Evolutionary conservation across 2,113 vertebrate genomes (phyloP).

Genomic region (Nestor notabilis): DNA sequence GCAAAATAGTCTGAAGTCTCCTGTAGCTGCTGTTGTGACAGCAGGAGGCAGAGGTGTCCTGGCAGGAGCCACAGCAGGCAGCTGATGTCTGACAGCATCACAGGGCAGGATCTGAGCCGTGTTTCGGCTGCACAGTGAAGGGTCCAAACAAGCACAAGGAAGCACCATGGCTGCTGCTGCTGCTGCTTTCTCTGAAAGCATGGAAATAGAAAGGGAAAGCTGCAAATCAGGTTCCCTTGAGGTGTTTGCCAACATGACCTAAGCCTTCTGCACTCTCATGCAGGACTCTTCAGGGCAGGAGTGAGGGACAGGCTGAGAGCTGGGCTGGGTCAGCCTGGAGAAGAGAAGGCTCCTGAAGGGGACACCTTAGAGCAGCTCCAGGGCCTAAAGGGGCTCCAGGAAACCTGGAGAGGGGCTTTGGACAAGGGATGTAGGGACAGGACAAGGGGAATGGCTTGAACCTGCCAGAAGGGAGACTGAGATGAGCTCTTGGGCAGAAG

Average conservation of each 20-base stretch:
- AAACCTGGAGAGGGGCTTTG: too few species aligned
- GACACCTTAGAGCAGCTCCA: too few species aligned
- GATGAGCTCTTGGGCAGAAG: too few species aligned
- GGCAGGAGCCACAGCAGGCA: neutral
- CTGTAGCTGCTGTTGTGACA: neutral
- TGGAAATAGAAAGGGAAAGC: neutral
- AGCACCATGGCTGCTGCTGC: neutral
- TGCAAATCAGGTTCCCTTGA: neutral
- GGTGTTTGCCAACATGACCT: neutral
- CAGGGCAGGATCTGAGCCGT: neutral
- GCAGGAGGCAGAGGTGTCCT: neutral
- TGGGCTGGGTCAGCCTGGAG: neutral
- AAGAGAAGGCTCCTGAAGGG: neutral
- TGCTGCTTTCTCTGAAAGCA: neutral
- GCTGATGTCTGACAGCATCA: neutral
- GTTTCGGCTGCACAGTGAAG: neutral
- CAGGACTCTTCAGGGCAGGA: neutral
- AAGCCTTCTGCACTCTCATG: accelerated
- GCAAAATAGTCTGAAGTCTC: neutral
- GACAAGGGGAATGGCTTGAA: too few species aligned
- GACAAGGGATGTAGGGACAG: too few species aligned
- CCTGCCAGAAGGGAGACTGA: too few species aligned
- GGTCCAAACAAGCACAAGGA: neutral
- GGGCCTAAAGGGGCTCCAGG: too few species aligned
- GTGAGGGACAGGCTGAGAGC: neutral